Base-by-base conservation (phyloP, 2,888 invertebrate species). In the Lithodes maja region DNA sequence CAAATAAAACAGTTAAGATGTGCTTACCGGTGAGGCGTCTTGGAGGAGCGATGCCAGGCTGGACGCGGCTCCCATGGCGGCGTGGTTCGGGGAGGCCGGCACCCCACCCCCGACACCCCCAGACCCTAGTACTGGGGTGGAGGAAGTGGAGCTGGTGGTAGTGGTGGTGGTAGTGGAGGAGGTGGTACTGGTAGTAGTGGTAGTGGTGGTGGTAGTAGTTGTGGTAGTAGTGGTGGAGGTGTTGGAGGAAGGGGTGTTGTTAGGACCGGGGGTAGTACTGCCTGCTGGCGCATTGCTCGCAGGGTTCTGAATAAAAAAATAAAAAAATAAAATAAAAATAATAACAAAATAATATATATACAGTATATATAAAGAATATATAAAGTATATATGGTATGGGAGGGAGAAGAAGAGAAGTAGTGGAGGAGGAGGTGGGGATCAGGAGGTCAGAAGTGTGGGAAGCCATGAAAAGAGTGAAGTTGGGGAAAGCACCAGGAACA, bases 1-100 rank as follows among this genome's bases (percentile, higher is more conserved):
- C n/a, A n/a, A n/a, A 55, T 55, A 55, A 5, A 55, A 55, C 55
- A 9, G 3, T 71, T 17, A 71, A 33, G 88, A 89, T 75, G 88
- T 75, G 55, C 82, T 86, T 52, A 89, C 85, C n/a, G 89, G 89
- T 3, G 89, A 89, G 5, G 85, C 84, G 55, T 89, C 89, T 55
- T 83, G 85, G 9, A 89, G 71, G 15, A 89, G 89, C 5, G 89
- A 89, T 9, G 89, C 89, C 33, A 89, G 52, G 55, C 89, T 89
- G 3, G 89, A 89, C 0, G 89, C 89, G 50, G 86, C 17, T 5
- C 86, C 82, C 2, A 86, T 52, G 54, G 75, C 33, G 2, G 82
- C 12, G n/a, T 71, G 71, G 17, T n/a, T 71, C 1, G 61, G 81
- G 2, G 86, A 52, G 49, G 85, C 55, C 17, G 84, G 80, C 2